Evolutionary conservation across 2,888 invertebrate species (phyloP).

Genomic region (Cephus spinipes): DNA sequence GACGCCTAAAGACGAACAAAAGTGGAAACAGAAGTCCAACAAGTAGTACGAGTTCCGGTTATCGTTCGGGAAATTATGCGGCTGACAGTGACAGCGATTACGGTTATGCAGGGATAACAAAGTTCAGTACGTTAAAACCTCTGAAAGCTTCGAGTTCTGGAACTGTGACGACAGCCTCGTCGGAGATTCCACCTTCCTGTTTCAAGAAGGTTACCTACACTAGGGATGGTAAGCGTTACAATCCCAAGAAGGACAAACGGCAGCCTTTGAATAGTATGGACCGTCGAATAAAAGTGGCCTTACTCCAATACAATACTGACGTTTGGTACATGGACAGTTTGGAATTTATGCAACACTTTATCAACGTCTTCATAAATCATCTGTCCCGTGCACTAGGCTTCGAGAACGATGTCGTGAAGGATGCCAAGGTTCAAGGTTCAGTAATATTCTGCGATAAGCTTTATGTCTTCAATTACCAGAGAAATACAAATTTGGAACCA

Average conservation of each 20-base stretch:
- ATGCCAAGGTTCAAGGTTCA: constrained; percentile 74
- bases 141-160: constrained; percentile 23
- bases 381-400: constrained; percentile 73
- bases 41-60: constrained; percentile 68
- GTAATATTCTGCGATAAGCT: constrained; percentile 74
- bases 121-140: constrained; percentile 72
- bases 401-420: constrained; percentile 68
- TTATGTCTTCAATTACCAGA: constrained; percentile 61
- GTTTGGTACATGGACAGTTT: constrained; percentile 71
- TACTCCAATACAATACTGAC: constrained; percentile 49
- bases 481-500: constrained; percentile 55
- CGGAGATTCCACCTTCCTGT: constrained; percentile 50
- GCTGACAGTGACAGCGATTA: constrained; percentile 70
- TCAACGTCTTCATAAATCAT: constrained; percentile 73
- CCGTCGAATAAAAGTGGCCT: constrained; percentile 44
- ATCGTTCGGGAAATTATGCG: constrained; percentile 67
- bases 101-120: constrained; percentile 74
- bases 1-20: constrained; percentile 10
- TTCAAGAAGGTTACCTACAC: constrained; percentile 53
- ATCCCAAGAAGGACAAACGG: constrained; percentile 40
- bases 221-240: constrained; percentile 49
- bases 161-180: constrained; percentile 15
- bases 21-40: constrained; percentile 37
- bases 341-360: constrained; percentile 78
- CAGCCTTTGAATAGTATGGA: constrained; percentile 47